These are phyloP conservation scores for Ivindomyrus marchei DNA, from an alignment of 2,113 vertebrate species.

Conservation along the genomic window DNA sequence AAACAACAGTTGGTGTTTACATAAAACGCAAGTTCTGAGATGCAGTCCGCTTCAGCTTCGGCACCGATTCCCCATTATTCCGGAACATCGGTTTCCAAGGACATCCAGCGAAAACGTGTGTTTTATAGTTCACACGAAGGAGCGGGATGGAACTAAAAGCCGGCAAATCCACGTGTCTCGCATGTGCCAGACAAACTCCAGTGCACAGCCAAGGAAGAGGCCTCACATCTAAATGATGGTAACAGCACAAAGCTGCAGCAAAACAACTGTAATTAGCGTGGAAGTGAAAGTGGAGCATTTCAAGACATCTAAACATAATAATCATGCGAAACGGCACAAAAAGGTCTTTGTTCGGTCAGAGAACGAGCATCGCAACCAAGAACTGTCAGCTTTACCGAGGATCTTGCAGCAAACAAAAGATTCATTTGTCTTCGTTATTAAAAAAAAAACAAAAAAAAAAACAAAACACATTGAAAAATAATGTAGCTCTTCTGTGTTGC, in stretches of 20 bases:
- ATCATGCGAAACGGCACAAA: not conserved
- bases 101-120: not conserved
- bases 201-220: not conserved
- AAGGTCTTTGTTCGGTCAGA: constrained; percentile 6
- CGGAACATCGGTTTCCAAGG: not conserved
- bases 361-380: not conserved
- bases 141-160: not conserved
- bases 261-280: constrained; percentile 1
- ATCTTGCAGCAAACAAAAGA: constrained; percentile 12
- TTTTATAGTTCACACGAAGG: not conserved
- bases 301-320: not conserved
- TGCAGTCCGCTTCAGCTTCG: not conserved
- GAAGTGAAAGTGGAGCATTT: not conserved
- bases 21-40: not conserved
- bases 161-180: not conserved
- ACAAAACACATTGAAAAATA: not conserved
- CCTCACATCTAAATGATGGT: not conserved
- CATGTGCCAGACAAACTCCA: not conserved
- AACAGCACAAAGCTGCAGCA: not conserved
- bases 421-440: constrained; percentile 8
- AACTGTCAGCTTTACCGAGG: not conserved
- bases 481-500: not conserved
- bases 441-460: not conserved
- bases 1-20: not conserved
- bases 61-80: not conserved